Base-by-base conservation (phyloP, 2,888 invertebrate genomes). In the Megastigmus dorsalis region DNA sequence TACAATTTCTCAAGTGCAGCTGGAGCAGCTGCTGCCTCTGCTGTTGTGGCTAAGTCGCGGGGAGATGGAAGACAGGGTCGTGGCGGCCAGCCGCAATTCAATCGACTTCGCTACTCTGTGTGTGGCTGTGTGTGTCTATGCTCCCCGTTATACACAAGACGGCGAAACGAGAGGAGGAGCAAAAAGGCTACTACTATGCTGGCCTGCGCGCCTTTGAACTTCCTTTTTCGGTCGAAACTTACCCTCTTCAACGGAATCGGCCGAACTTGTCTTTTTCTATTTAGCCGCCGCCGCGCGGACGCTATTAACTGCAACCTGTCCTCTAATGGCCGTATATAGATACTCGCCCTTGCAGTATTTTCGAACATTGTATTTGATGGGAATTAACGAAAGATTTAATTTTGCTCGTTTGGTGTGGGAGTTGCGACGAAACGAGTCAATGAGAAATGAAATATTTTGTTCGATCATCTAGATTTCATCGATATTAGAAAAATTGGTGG, bases 1-100 rank as follows among this genome's bases (percentile, higher is more conserved):
- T n/a, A n/a, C 28, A 50, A 68, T 68, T 68, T 59, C 50, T 68
- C 68, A 18, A 50, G 38, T 43, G 69, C 69, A 68, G 69, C 60
- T 60, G 69, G 38, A 41, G 69, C 69, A 68, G 69, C 60, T 60
- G 69, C 52, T 52, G 60, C 69, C 45, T 13, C 13, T 30, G 50
- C 15, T 38, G 36, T n/a, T n/a, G 55, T 45, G 38, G 26, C 45
- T 13, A 38, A 57, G 28, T 52, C 36, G 23, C 41, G 36, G n/a
- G n/a, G 18, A 60, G 20, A 41, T 28, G 43, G 41, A 41, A 54
- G 54, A 41, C 54, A 43, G 65, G 23, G 13, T 23, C 36, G n/a
- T n/a, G n/a, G n/a, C n/a, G 28, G 18, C 7, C 28, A n/a, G 10
- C 6, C n/a, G 65, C 23, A 60, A 60, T 60, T 60, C 60, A 60